phyloP scores from a whole-genome alignment of 2,113 vertebrate species.

The Coptodon bakossiorum region DNA sequence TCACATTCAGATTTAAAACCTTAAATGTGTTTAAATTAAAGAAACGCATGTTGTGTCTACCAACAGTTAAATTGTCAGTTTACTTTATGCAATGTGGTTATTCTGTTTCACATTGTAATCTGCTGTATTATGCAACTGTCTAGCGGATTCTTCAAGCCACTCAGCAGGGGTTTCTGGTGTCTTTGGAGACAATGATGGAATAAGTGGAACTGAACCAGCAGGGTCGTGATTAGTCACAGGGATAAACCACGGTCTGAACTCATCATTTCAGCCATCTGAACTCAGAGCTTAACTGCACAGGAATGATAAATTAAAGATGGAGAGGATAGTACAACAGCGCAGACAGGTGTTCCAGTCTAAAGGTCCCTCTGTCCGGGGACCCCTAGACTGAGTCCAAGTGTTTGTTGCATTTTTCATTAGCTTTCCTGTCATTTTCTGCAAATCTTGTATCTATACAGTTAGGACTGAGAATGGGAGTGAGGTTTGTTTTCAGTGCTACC shows the following conservation, averaged over 20 bases:
- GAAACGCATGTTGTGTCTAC: neutral
- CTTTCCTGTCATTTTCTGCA: neutral
- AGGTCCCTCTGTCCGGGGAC: neutral
- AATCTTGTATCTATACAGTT: neutral
- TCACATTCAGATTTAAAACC: neutral
- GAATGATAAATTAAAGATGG: neutral
- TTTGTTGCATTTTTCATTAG: neutral
- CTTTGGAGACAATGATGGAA: slow-evolving; percentile 32
- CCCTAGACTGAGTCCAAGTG: neutral
- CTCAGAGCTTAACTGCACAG: neutral
- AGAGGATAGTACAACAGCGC: neutral
- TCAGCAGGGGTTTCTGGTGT: neutral
- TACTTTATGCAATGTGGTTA: neutral
- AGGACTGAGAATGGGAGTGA: neutral
- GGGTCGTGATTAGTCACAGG: slow-evolving; percentile 24
- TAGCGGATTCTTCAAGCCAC: neutral
- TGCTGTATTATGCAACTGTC: slow-evolving; percentile 10
- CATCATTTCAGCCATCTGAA: neutral
- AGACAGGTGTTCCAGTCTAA: neutral
- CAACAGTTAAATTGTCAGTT: neutral
- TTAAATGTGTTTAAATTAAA: neutral
- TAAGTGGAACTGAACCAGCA: slow-evolving; percentile 10
- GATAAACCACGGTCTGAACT: slow-evolving; percentile 19
- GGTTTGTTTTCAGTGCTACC: neutral
- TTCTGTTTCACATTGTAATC: neutral